Evolutionary conservation across 2,888 invertebrate species (phyloP), one percentile per base, ranked within the genome.

Genomic region (Thera britannica): DNA sequence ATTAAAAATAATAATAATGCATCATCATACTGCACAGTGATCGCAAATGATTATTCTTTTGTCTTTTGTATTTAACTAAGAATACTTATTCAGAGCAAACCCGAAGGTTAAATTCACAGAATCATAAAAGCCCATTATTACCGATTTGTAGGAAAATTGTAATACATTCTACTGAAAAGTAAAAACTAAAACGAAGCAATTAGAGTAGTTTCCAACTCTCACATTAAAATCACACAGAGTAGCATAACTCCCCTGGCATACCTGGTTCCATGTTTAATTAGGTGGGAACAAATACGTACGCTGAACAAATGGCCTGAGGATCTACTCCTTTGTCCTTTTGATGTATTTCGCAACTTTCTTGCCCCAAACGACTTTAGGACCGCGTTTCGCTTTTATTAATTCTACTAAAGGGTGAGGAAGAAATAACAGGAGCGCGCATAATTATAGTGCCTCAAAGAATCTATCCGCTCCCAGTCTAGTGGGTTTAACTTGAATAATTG

Each of bases 241-340:
- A 65, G 60, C 67, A 81, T 81, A 79, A 82, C 79, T 82, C 84
- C 77, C 66, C 78, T 79, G 79, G 83, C 82, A 77, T 83, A 85
- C 87, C 86, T 86, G 23, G 79, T 76, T 72, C 81, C 83, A 83
- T 92, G 90, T 93, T 93, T 93, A 93, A 93, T 93, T 92, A 92
- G 92, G 92, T 89, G 88, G 80, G 89, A 90, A 89, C 90, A 92
- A 92, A 92, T 90, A 92, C 90, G 88, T 82, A 81, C 85, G 83
- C 79, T 86, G 88, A 85, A 82, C 88, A 89, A 92, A 92, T 90
- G 87, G 87, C 92, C 90, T 75, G 80, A 79, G 90, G 91, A 82
- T 77, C 72, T 76, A 73, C 67, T 83, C 91, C 92, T 92, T 92
- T 90, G 90, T 91, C 89, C 89, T 91, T 89, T 90, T 88, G 84